Evolutionary conservation across 2,888 invertebrate genomes (phyloP).

Genomic region (Pantelozetes paolii): DNA sequence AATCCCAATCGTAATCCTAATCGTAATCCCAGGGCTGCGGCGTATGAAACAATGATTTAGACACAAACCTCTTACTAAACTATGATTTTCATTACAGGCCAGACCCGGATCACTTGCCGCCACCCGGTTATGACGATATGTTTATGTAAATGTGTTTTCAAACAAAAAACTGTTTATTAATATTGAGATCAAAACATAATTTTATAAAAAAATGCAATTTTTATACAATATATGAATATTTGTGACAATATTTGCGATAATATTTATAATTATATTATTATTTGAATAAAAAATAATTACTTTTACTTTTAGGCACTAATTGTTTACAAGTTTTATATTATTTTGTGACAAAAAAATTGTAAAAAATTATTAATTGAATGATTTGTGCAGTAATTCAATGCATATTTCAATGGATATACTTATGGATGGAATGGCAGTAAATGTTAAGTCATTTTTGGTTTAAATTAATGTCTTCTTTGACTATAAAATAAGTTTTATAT

Average conservation of each 20-base stretch:
- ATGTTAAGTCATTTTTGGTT: neutral
- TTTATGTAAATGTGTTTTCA: conserved; percentile 37
- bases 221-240: neutral
- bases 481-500: too few relatives aligned
- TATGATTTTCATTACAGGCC: too few relatives aligned
- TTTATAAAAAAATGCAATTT: neutral
- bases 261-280: too few relatives aligned
- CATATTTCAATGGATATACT: neutral
- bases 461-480: neutral
- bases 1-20: conserved; percentile 50
- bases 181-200: neutral
- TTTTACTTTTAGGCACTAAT: neutral
- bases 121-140: conserved; percentile 57
- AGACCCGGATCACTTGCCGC: conserved; percentile 66
- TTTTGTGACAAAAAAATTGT: neutral
- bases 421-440: neutral
- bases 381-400: neutral
- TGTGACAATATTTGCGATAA: neutral
- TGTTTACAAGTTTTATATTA: too few relatives aligned
- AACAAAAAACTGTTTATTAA: neutral
- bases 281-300: neutral
- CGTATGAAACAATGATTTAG: too few relatives aligned
- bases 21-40: neutral
- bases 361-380: neutral
- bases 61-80: too few relatives aligned